phyloP scores from a whole-genome alignment of 2,888 invertebrate genomes.

The Drosophila mayaguana region DNA sequence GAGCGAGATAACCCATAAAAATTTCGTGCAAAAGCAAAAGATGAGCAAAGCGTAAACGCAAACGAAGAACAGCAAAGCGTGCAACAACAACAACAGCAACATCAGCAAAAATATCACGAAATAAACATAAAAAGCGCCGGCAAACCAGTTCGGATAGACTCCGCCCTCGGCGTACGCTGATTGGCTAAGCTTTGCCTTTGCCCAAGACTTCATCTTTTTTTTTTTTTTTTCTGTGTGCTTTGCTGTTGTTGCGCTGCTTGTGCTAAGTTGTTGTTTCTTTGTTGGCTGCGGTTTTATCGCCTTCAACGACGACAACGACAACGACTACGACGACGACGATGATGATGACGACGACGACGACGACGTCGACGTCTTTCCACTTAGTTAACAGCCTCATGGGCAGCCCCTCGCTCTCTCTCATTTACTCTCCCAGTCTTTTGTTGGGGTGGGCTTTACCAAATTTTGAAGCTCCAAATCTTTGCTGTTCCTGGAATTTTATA shows the following conservation, averaged over 20 bases:
- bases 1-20: slow-evolving; percentile 83
- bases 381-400: slow-evolving; percentile 55
- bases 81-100: slow-evolving; percentile 37
- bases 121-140: slow-evolving; percentile 75
- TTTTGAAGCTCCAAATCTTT: slow-evolving; percentile 66
- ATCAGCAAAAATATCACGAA: slow-evolving; percentile 60
- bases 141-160: slow-evolving; percentile 82
- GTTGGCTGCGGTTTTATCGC: slow-evolving; percentile 77
- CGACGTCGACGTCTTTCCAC: slow-evolving; percentile 51
- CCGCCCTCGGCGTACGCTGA: slow-evolving; percentile 82
- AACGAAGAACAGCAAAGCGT: slow-evolving; percentile 63
- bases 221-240: slow-evolving; percentile 22
- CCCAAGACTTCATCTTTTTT: slow-evolving; percentile 76
- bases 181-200: slow-evolving; percentile 81
- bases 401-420: neutral
- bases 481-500: slow-evolving; percentile 33
- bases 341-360: slow-evolving; percentile 16
- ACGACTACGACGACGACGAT: slow-evolving; percentile 32
- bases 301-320: slow-evolving; percentile 29
- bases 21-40: slow-evolving; percentile 71
- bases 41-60: slow-evolving; percentile 78
- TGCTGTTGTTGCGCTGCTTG: slow-evolving; percentile 35
- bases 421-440: neutral
- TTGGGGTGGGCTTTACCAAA: slow-evolving; percentile 47
- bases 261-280: slow-evolving; percentile 55